phyloP scores from a whole-genome alignment of 2,113 vertebrate species.

The Leptobrachium leishanense region DNA sequence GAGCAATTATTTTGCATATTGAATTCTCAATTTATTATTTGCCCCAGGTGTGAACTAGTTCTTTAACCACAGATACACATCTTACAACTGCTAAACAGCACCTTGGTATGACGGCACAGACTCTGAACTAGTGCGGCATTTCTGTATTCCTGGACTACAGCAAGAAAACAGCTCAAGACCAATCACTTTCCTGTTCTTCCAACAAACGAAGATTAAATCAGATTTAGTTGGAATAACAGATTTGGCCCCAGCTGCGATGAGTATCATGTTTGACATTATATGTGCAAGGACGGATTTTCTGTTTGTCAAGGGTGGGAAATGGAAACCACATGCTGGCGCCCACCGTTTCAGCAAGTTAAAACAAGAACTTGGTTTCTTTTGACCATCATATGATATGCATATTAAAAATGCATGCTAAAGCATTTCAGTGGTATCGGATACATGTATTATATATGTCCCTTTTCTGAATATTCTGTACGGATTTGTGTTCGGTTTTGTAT shows the following conservation, averaged over 20 bases:
- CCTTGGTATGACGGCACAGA: neutral
- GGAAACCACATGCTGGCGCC: conserved; percentile 40
- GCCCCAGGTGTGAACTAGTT: too few relatives aligned
- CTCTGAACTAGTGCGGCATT: conserved; percentile 3
- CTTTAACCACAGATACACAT: too few relatives aligned
- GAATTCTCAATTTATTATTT: too few relatives aligned
- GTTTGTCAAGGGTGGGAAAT: conserved; percentile 47
- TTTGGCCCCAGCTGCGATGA: conserved; percentile 45
- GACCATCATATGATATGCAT: neutral
- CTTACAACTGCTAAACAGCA: neutral
- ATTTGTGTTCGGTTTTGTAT: too few relatives aligned
- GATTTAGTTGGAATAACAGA: conserved; percentile 49
- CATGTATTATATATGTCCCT: too few relatives aligned
- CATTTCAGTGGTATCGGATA: neutral
- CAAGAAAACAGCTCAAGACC: conserved; percentile 38
- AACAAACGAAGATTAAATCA: conserved; percentile 47
- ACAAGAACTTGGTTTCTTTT: conserved; percentile 6
- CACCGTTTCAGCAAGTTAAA: conserved; percentile 16
- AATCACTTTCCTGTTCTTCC: conserved; percentile 18
- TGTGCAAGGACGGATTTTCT: conserved; percentile 44
- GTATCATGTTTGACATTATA: conserved; percentile 49
- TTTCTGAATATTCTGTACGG: too few relatives aligned
- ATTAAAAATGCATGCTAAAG: neutral
- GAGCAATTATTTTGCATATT: too few relatives aligned
- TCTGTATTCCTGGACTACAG: conserved; percentile 13